A percentile compares a stretch with the other conserved stretches of the same genome.
These are phyloP conservation scores for Ophioninae sp. DNA, from an alignment of 2,888 invertebrate genomes.

Conservation along the genomic window DNA sequence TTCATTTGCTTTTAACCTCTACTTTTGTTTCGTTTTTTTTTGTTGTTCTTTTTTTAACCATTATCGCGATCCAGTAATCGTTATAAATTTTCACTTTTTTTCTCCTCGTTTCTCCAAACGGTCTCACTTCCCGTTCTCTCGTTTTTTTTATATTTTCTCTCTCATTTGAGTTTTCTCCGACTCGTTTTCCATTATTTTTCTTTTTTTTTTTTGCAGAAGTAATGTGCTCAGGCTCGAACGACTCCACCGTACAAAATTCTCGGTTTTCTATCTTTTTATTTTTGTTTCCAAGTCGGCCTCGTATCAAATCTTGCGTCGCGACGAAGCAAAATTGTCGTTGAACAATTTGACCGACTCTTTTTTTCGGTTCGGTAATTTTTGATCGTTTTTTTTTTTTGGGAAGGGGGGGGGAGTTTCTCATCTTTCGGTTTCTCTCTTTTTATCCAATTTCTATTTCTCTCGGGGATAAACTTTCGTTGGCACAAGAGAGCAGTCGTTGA, in stretches of 20 bases:
- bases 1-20: constrained; percentile 69
- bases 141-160: constrained; percentile 58
- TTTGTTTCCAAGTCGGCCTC: constrained; percentile 5
- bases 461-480: constrained; percentile 13
- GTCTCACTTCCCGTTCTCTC: constrained; percentile 62
- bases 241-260: constrained; percentile 39
- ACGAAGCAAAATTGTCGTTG: not conserved
- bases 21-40: constrained; percentile 61
- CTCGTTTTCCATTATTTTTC: constrained; percentile 49
- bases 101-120: constrained; percentile 35
- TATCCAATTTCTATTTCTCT: not conserved
- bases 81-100: constrained; percentile 59
- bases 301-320: constrained; percentile 16
- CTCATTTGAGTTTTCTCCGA: constrained; percentile 41
- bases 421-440: constrained; percentile 4
- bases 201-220: constrained; percentile 67
- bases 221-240: constrained; percentile 77
- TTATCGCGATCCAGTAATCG: constrained; percentile 67
- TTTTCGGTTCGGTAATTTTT: not conserved
- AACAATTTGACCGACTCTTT: not conserved
- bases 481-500: constrained; percentile 33
- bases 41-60: constrained; percentile 5
- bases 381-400: constrained; percentile 1
- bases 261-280: not conserved
- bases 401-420: too few species aligned